phyloP scores from a whole-genome alignment of 2,113 vertebrate species.

The Edolisoma coerulescens region DNA sequence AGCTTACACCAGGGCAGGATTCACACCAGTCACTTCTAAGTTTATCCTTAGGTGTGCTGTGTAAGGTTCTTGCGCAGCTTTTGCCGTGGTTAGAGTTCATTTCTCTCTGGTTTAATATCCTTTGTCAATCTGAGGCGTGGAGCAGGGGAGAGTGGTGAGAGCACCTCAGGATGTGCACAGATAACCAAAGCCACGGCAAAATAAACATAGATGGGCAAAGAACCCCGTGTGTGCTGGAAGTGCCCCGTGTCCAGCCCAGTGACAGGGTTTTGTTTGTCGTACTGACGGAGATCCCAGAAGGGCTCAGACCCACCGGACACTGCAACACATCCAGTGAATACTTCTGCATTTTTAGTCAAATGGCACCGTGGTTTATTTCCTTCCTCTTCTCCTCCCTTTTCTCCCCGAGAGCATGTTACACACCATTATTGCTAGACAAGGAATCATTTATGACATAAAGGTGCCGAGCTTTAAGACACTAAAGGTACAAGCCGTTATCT shows the following conservation, averaged over 20 bases:
- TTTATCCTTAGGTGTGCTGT: not conserved
- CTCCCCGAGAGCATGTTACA: not conserved
- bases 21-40: not conserved
- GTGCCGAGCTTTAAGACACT: slow-evolving; percentile 52
- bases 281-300: not conserved
- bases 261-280: not conserved
- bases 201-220: not conserved
- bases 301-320: not conserved
- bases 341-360: slow-evolving; percentile 30
- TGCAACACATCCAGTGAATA: slow-evolving; percentile 19
- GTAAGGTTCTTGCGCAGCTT: not conserved
- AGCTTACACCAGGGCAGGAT: not conserved
- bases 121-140: not conserved
- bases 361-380: not conserved
- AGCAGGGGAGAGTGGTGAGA: not conserved
- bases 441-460: not conserved
- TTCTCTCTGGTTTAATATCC: not conserved
- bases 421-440: not conserved
- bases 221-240: rapidly evolving
- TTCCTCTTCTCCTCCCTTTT: not conserved
- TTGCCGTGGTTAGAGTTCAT: rapidly evolving
- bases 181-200: not conserved
- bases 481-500: not conserved
- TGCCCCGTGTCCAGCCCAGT: not conserved
- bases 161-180: not conserved